Conservation (phyloP, 2,888 invertebrate species). For the Tineola bisselliella region DNA sequence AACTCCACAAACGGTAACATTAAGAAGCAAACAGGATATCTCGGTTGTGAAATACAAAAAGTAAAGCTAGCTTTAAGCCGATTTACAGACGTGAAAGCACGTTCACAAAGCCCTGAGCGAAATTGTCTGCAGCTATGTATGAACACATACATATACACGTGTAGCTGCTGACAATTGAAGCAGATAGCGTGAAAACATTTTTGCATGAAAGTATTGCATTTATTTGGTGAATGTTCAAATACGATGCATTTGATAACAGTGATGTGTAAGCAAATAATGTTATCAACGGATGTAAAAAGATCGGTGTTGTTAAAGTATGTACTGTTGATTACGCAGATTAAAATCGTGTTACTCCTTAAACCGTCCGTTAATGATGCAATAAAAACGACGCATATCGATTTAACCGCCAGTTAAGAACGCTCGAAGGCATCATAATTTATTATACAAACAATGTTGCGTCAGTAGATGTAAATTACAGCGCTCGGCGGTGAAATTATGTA, state of each 20-base stretch:
- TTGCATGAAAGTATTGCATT: background rate
- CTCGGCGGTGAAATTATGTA: constrained; percentile 47
- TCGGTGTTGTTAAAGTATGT: background rate
- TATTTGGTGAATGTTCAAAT: background rate
- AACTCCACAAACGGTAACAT: constrained; percentile 8
- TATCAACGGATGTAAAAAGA: background rate
- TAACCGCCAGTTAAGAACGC: constrained; percentile 54
- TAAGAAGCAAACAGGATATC: constrained; percentile 10
- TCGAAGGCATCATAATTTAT: constrained; percentile 57
- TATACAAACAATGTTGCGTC: constrained; percentile 57
- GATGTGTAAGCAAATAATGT: background rate
- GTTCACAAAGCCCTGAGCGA: constrained; percentile 10
- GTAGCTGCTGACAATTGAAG: background rate
- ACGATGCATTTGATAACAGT: background rate
- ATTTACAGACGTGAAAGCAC: constrained; percentile 10
- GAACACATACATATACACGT: background rate
- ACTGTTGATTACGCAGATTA: constrained; percentile 1
- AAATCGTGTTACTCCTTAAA: constrained; percentile 37
- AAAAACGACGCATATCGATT: constrained; percentile 63
- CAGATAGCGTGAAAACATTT: background rate
- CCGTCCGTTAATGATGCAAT: constrained; percentile 61
- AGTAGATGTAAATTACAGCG: constrained; percentile 51
- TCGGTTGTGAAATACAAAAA: constrained; percentile 4
- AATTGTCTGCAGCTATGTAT: constrained; percentile 6
- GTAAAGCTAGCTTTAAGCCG: constrained; percentile 9